Conservation (phyloP, 2,888 invertebrate species). For the Pseudococcus viburni region DNA sequence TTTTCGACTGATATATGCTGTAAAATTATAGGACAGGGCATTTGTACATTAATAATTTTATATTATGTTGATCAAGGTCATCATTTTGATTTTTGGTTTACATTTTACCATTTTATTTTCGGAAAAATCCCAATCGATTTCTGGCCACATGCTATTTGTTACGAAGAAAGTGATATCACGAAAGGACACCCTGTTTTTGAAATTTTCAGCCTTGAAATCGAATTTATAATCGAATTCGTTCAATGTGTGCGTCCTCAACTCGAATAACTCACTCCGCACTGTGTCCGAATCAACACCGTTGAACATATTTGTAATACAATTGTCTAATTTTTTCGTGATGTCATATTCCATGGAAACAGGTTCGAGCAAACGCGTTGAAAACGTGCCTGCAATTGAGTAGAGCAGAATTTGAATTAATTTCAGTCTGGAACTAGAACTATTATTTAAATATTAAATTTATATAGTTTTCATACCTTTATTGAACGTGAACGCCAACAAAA, state of each 20-base stretch:
- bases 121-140: neutral
- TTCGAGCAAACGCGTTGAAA: neutral
- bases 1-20: neutral
- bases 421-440: too few relatives aligned
- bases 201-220: neutral
- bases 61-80: neutral
- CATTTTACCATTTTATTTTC: neutral
- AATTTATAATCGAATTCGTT: neutral
- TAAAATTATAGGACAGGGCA: neutral
- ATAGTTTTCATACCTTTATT: too few relatives aligned
- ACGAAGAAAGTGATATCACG: neutral
- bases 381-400: neutral
- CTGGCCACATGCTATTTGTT: neutral
- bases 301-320: neutral
- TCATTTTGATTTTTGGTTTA: neutral
- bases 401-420: too few relatives aligned
- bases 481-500: too few relatives aligned
- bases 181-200: neutral
- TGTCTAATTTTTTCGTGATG: neutral
- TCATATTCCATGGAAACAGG: neutral
- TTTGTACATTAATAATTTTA: too few relatives aligned
- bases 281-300: neutral
- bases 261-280: neutral
- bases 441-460: too few relatives aligned
- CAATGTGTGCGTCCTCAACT: neutral